phyloP scores from a whole-genome alignment of 2,888 invertebrate genomes.

The Exocentrus adspersus region DNA sequence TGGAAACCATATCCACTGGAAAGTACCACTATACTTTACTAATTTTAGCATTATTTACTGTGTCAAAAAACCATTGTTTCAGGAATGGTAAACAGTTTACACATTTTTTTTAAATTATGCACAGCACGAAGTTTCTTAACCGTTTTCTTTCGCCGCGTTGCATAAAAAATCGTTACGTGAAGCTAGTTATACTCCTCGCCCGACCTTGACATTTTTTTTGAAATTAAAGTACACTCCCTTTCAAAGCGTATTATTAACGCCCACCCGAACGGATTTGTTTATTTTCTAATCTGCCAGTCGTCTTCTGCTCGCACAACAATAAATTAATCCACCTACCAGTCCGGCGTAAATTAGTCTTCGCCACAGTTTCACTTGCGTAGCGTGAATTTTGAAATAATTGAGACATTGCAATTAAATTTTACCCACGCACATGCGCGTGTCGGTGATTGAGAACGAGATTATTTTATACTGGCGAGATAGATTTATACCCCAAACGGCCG shows the following conservation, averaged over 20 bases:
- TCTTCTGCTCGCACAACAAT: not conserved
- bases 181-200: no score
- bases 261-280: not conserved
- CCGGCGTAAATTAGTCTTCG: not conserved
- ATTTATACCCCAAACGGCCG: slow-evolving; percentile 15
- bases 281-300: not conserved
- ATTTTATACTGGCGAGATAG: slow-evolving; percentile 3
- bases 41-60: no score
- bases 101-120: no score
- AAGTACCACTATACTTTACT: no score
- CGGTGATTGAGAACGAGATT: slow-evolving; percentile 17
- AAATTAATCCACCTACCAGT: not conserved
- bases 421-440: slow-evolving; percentile 16
- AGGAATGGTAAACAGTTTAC: no score
- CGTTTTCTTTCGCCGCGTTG: no score
- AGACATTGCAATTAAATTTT: slow-evolving; percentile 23
- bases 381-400: slow-evolving; percentile 6
- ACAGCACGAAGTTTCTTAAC: no score
- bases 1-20: no score
- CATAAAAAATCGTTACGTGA: no score
- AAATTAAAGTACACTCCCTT: not conserved
- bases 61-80: no score
- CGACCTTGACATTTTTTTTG: no score
- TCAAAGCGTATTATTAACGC: not conserved
- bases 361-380: not conserved